Conservation (phyloP, 2,113 vertebrate species). For the Notechis scutatus region DNA sequence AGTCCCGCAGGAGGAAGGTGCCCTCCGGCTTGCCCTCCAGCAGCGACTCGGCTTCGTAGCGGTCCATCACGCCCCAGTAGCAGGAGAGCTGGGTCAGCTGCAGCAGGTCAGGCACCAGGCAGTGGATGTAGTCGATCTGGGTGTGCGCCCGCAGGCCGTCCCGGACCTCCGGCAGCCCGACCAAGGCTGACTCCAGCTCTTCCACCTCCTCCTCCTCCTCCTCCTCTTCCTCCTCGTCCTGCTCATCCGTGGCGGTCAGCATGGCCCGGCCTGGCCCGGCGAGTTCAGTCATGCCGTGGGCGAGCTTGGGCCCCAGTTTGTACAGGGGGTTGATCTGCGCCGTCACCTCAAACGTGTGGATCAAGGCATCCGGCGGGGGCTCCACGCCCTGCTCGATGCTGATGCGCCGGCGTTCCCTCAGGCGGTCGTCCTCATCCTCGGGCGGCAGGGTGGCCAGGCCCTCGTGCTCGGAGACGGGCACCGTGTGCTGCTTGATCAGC, state of each 20-base stretch:
- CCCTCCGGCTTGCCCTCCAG: constrained; percentile 79
- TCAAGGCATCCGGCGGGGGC: constrained; percentile 77
- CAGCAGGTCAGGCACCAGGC: constrained; percentile 78
- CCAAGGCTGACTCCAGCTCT: neutral
- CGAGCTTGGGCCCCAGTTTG: constrained; percentile 78
- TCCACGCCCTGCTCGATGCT: constrained; percentile 83
- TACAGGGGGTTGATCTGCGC: constrained; percentile 77
- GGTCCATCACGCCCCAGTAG: constrained; percentile 85
- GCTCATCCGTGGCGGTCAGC: constrained; percentile 58
- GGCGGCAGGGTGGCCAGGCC: neutral
- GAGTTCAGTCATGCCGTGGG: constrained; percentile 76
- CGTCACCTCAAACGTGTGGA: constrained; percentile 80
- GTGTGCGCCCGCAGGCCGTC: constrained; percentile 74
- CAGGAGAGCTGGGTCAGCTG: constrained; percentile 76
- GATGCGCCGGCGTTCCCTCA: constrained; percentile 77
- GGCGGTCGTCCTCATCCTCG: constrained; percentile 77
- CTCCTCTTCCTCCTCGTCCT: constrained; percentile 44
- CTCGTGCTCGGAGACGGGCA: constrained; percentile 66
- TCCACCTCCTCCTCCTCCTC: constrained; percentile 33
- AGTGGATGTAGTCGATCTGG: constrained; percentile 81
- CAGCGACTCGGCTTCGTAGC: constrained; percentile 77
- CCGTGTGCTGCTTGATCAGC: constrained; percentile 83
- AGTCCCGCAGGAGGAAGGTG: constrained; percentile 81
- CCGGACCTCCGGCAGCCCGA: constrained; percentile 51
- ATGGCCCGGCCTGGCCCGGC: constrained; percentile 61